Conservation (phyloP, 2,888 invertebrate genomes). For the Harmothoe impar region DNA sequence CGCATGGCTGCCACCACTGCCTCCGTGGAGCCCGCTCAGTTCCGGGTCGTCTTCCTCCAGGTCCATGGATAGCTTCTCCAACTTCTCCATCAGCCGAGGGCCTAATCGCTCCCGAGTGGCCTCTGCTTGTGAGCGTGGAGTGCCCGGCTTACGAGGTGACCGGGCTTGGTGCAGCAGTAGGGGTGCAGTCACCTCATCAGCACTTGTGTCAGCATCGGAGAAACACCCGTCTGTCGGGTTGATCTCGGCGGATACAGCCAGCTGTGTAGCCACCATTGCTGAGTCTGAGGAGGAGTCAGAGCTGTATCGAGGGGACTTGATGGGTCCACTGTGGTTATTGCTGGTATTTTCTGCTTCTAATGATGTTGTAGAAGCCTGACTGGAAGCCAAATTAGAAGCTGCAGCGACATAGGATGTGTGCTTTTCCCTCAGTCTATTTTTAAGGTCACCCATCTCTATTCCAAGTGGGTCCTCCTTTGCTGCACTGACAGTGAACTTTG, state of each 20-base stretch:
- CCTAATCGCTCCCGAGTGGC: constrained; percentile 40
- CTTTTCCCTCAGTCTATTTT: constrained; percentile 24
- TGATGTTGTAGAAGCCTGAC: background rate
- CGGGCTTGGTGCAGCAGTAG: background rate
- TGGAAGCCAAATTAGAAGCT: constrained; percentile 20
- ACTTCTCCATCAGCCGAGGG: constrained; percentile 43
- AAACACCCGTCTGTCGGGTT: constrained; percentile 33
- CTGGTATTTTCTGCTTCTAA: background rate
- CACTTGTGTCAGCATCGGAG: constrained; percentile 20
- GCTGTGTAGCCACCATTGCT: background rate
- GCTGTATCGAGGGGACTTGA: constrained; percentile 47
- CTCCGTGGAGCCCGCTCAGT: background rate
- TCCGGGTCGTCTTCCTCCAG: constrained; percentile 62
- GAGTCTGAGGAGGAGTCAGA: constrained; percentile 56
- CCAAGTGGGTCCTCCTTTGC: constrained; percentile 21
- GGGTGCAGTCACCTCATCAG: background rate
- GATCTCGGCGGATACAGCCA: constrained; percentile 18
- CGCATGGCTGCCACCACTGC: background rate
- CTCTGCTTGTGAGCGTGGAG: background rate
- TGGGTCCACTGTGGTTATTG: background rate
- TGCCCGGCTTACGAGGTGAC: background rate
- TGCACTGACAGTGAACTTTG: constrained; percentile 51
- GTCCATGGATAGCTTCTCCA: constrained; percentile 59
- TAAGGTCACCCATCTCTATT: constrained; percentile 8
- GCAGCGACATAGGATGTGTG: background rate